A percentile compares a stretch with the other conserved stretches of the same genome.
phyloP scores from a whole-genome alignment of 2,113 vertebrate species.

The Rhegmatorhina hoffmannsi region DNA sequence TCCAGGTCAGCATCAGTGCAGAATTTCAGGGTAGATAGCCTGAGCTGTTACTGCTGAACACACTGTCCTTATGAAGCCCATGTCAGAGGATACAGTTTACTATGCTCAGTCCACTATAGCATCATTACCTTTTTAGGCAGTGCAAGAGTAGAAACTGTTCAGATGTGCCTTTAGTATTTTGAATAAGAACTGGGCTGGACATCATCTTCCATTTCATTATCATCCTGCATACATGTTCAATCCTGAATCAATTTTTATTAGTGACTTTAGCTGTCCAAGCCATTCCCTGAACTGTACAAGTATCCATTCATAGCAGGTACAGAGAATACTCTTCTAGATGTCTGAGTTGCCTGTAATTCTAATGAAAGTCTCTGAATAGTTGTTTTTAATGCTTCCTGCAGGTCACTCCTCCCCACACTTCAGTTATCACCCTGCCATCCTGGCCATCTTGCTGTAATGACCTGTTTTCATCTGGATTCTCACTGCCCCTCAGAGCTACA shows the following conservation, averaged over 20 bases:
- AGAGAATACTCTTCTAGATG: not conserved
- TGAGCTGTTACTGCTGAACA: not conserved
- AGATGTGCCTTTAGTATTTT: not conserved
- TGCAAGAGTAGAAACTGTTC: not conserved
- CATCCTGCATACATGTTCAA: not conserved
- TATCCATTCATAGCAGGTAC: not conserved
- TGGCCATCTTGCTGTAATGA: not conserved
- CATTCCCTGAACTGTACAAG: not conserved
- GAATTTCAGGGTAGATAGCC: not conserved
- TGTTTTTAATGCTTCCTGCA: not conserved
- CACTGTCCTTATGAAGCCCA: not conserved
- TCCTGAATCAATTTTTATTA: not conserved
- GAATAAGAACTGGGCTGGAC: not conserved
- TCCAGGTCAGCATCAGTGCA: not conserved
- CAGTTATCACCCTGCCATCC: not conserved
- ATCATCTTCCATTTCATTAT: not conserved
- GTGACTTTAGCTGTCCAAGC: not conserved
- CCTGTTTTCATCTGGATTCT: not conserved
- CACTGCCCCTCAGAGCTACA: not conserved
- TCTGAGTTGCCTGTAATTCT: not conserved
- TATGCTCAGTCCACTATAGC: not conserved
- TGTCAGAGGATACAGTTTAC: not conserved
- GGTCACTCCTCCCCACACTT: not conserved
- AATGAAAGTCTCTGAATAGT: not conserved
- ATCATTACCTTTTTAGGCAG: not conserved